A percentile compares a stretch with the other conserved stretches of the same genome.
phyloP scores from a whole-genome alignment of 37 sponge, comb jelly and placozoan species.

The Theonella swinhoei region DNA sequence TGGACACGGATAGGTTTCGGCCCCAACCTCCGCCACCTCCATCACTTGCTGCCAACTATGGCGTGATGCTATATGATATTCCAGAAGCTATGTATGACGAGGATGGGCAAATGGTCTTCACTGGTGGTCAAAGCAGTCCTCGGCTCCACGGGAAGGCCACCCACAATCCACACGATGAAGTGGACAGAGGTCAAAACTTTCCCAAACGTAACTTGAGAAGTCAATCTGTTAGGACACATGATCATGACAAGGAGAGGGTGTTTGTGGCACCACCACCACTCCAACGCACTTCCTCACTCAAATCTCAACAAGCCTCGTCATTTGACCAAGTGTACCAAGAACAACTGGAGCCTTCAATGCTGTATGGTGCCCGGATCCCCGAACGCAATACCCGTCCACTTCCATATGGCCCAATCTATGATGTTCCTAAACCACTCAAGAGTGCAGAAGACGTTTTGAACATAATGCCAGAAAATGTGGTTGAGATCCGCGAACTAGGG shows the following conservation, averaged over 20 bases:
- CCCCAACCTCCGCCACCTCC: slow-evolving; percentile 35
- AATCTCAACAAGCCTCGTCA: neutral
- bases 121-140: neutral
- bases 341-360: slow-evolving; percentile 60
- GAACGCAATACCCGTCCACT: slow-evolving; percentile 1
- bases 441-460: slow-evolving; percentile 2
- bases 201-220: neutral
- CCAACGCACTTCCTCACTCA: neutral
- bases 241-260: neutral
- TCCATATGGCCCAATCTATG: slow-evolving; percentile 65
- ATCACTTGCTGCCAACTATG: neutral
- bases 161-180: neutral
- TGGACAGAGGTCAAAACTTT: neutral
- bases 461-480: slow-evolving; percentile 27
- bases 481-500: slow-evolving; percentile 51
- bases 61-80: neutral
- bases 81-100: slow-evolving; percentile 4
- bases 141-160: neutral
- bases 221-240: neutral
- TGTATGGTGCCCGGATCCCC: neutral
- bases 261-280: neutral
- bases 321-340: slow-evolving; percentile 50
- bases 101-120: neutral
- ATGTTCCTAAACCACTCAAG: neutral
- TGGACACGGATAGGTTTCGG: neutral